Percentiles rank a stretch among this genome's conserved stretches.
Conservation (phyloP, 2,113 vertebrate genomes). For the Chaetodon auriga region DNA sequence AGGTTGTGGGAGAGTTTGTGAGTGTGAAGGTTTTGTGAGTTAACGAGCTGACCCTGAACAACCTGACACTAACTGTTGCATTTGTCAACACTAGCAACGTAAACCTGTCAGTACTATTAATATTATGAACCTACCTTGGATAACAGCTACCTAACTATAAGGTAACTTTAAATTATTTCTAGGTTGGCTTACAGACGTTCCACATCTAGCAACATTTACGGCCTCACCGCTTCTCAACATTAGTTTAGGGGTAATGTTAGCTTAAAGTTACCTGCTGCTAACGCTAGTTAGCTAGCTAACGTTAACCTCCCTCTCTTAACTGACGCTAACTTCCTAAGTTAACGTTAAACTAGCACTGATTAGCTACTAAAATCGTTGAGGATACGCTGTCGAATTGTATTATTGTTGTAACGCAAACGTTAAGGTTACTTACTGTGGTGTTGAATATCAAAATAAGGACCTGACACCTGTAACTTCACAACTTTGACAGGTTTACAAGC, state of each 20-base stretch:
- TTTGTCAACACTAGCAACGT: too few species aligned
- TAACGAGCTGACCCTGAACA: too few species aligned
- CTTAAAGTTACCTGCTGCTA: not conserved
- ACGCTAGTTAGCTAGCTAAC: conserved; percentile 3
- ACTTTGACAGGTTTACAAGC: not conserved
- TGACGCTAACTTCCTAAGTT: not conserved
- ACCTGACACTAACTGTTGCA: too few species aligned
- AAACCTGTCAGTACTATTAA: not conserved
- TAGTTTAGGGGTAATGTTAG: not conserved
- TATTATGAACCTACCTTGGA: not conserved
- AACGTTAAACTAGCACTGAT: not conserved
- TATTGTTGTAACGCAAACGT: not conserved
- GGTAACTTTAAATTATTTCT: not conserved
- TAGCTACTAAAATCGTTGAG: not conserved
- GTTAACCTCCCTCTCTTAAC: not conserved
- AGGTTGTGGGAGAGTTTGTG: too few species aligned
- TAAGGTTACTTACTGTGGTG: conserved; percentile 34
- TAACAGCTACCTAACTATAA: too few species aligned
- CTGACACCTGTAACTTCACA: not conserved
- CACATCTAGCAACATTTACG: too few species aligned
- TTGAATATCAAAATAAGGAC: not conserved
- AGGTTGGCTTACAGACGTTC: too few species aligned
- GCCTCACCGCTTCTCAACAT: not conserved
- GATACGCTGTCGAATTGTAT: rapidly evolving
- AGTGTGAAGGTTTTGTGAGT: not conserved